Evolutionary conservation across 1,140 invertebrate species (phyloP).

Genomic region (Drosophila sproati): DNA sequence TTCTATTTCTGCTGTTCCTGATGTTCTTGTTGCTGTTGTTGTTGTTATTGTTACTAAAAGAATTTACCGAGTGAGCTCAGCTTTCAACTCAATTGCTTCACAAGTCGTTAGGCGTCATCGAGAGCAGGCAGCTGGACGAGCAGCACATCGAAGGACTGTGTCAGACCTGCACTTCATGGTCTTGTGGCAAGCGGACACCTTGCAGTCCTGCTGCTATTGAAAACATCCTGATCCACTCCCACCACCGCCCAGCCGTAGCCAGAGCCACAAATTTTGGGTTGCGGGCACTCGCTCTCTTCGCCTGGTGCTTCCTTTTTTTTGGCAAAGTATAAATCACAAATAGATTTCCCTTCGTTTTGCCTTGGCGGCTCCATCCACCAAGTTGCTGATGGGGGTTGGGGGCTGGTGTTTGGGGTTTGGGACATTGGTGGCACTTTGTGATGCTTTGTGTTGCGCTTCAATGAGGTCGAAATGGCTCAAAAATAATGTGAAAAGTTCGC

Average conservation of each 20-base stretch:
- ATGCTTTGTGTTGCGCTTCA: constrained; percentile 82
- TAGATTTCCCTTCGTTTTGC: constrained; percentile 66
- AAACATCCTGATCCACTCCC: too few relatives aligned
- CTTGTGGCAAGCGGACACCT: constrained; percentile 41
- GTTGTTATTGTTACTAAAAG: constrained; percentile 12
- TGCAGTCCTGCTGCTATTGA: constrained; percentile 9
- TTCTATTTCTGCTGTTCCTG: background rate
- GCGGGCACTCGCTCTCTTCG: constrained; percentile 38
- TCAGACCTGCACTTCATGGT: constrained; percentile 67
- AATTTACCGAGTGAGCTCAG: constrained; percentile 69
- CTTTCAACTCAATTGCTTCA: constrained; percentile 83
- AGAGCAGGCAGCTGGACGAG: constrained; percentile 26
- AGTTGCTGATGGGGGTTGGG: constrained; percentile 40
- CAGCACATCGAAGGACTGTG: background rate
- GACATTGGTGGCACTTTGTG: constrained; percentile 73
- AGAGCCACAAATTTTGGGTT: constrained; percentile 63
- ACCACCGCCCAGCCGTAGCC: background rate
- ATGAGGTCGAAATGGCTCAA: constrained; percentile 83
- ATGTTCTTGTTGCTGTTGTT: too few relatives aligned
- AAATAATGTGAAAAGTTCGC: constrained; percentile 82
- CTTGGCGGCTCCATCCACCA: constrained; percentile 9
- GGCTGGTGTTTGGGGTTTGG: constrained; percentile 50
- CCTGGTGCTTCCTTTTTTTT: constrained; percentile 2
- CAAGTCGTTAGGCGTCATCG: constrained; percentile 81
- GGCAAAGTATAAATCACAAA: constrained; percentile 76